Evolutionary conservation across 2,888 invertebrate genomes (phyloP).

Genomic region (Sinodicranocentrus sp.): DNA sequence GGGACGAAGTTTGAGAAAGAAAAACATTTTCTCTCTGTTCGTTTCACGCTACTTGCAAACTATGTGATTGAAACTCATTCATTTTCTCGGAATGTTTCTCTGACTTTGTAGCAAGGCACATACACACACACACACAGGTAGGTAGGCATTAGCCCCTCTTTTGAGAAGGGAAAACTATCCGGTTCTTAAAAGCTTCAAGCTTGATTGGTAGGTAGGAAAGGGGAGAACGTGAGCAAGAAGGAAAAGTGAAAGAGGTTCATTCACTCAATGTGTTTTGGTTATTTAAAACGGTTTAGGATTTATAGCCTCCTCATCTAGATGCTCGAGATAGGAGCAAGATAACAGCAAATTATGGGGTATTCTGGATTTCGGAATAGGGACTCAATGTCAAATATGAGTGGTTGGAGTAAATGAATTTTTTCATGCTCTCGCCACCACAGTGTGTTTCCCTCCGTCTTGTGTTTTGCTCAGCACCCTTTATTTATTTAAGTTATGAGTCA

Average conservation of each 20-base stretch:
- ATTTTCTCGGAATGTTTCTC: no score
- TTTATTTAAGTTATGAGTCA: conserved; percentile 45
- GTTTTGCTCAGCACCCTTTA: conserved; percentile 32
- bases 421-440: conserved; percentile 29
- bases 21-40: not conserved
- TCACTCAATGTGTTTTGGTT: conserved; percentile 13
- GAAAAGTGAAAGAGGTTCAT: conserved; percentile 1
- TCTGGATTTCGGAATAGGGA: conserved; percentile 47
- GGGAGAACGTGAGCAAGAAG: not conserved
- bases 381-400: conserved; percentile 65
- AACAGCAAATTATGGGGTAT: conserved; percentile 66
- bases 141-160: no score
- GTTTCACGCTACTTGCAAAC: conserved; percentile 6
- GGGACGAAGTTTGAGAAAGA: not conserved
- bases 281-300: conserved; percentile 59
- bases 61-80: conserved; percentile 51
- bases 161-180: no score
- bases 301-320: conserved; percentile 64
- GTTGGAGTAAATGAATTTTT: conserved; percentile 62
- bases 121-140: not conserved
- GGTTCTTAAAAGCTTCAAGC: no score
- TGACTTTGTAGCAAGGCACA: not conserved
- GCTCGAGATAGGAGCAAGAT: conserved; percentile 42
- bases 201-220: conserved; percentile 51
- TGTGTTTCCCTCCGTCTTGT: not conserved